These are phyloP conservation scores for Pectinophora gossypiella DNA, from an alignment of 1,140 invertebrate species.

Conservation along the genomic window DNA sequence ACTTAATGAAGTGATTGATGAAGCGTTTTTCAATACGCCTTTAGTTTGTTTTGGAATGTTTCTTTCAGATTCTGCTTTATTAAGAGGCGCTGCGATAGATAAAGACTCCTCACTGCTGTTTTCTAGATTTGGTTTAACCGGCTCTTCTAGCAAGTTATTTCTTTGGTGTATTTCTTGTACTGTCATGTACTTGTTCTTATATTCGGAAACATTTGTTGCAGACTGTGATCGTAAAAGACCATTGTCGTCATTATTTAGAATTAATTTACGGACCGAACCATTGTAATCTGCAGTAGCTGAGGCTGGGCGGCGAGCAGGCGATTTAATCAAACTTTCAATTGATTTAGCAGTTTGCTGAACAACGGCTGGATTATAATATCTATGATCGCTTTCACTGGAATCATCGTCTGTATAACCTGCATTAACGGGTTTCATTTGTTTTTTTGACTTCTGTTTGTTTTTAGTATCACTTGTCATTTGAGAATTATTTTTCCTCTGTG, in stretches of 20 bases:
- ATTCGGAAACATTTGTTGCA: conserved; percentile 14
- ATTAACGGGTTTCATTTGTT: conserved; percentile 3
- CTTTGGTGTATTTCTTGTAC: conserved; percentile 11
- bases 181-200: conserved; percentile 6
- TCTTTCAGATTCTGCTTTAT: conserved; percentile 47
- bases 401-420: conserved; percentile 20
- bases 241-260: conserved; percentile 10
- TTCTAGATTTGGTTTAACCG: too few relatives aligned
- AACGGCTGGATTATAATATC: conserved; percentile 19
- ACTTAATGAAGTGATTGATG: conserved; percentile 67
- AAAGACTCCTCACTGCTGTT: conserved; percentile 44
- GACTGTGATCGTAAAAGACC: conserved; percentile 27
- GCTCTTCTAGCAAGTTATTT: too few relatives aligned
- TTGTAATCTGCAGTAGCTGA: conserved; percentile 22
- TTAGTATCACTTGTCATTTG: neutral
- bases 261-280: conserved; percentile 17
- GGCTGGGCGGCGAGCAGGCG: conserved; percentile 40
- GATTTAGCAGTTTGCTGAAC: conserved; percentile 26
- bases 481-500: too few relatives aligned
- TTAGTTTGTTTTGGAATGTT: conserved; percentile 62
- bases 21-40: conserved; percentile 76
- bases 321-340: conserved; percentile 47
- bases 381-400: conserved; percentile 26
- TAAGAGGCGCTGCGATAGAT: too few relatives aligned
- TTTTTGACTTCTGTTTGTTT: conserved; percentile 8